phyloP scores from a whole-genome alignment of 2,888 invertebrate species.

The Iphiclides podalirius region DNA sequence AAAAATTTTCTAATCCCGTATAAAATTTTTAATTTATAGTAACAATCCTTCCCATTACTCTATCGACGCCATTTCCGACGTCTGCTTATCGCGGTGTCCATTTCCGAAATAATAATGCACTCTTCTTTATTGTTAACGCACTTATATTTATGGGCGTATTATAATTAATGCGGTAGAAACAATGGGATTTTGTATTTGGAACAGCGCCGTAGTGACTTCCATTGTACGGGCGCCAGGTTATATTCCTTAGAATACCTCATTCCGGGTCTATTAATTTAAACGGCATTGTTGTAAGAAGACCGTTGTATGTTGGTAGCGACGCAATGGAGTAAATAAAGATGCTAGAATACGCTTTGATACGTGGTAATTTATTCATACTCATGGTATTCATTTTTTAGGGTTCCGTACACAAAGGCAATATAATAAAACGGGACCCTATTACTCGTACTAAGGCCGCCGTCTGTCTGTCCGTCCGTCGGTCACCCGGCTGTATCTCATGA shows the following conservation, averaged over 20 bases:
- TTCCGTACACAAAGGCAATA: no score
- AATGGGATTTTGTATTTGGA: constrained; percentile 12
- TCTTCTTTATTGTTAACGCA: background rate
- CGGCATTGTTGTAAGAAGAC: background rate
- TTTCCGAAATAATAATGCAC: background rate
- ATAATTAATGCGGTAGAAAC: constrained; percentile 18
- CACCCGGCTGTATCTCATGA: no score
- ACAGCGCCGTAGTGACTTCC: background rate
- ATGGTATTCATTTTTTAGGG: no score
- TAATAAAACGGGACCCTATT: no score
- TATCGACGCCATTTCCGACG: no score
- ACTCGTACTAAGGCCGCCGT: no score
- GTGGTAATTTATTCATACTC: no score
- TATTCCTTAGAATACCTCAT: constrained; percentile 12
- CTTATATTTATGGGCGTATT: constrained; percentile 1
- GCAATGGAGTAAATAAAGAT: background rate
- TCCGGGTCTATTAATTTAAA: constrained; percentile 1
- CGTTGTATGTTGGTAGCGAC: background rate
- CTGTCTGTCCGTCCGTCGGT: no score
- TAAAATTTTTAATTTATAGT: no score
- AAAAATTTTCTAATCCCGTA: no score
- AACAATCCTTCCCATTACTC: no score
- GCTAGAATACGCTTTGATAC: background rate
- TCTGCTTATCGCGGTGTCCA: background rate
- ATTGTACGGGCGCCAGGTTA: constrained; percentile 4